phyloP scores from a whole-genome alignment of 2,888 invertebrate species.

The Microctonus hyperodae region DNA sequence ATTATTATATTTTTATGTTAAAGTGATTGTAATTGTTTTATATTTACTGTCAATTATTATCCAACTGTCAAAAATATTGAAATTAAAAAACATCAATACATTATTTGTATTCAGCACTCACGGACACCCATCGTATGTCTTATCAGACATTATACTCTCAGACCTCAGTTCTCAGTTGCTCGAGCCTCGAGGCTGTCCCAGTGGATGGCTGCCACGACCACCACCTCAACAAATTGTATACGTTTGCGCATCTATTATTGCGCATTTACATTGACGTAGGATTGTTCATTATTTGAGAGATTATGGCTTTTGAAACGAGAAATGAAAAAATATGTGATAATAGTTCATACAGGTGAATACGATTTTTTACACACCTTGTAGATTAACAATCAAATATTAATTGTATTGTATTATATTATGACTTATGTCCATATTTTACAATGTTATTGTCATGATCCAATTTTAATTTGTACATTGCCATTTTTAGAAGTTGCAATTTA shows the following conservation, averaged over 20 bases:
- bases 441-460: background rate
- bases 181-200: slow-evolving; percentile 38
- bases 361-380: background rate
- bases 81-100: slow-evolving; percentile 31
- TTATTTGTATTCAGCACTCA: slow-evolving; percentile 39
- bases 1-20: background rate
- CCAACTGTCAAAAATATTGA: slow-evolving; percentile 46
- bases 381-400: background rate
- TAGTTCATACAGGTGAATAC: background rate
- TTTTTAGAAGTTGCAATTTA: background rate
- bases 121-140: slow-evolving; percentile 51
- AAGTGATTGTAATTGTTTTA: background rate
- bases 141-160: slow-evolving; percentile 56
- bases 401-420: background rate
- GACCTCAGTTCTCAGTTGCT: background rate
- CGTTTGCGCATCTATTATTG: slow-evolving; percentile 42
- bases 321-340: too few species aligned
- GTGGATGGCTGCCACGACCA: slow-evolving; percentile 38
- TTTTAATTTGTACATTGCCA: background rate
- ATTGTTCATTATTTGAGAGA: slow-evolving; percentile 15
- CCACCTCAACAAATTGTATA: slow-evolving; percentile 31
- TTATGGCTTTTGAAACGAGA: background rate
- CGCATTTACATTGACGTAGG: slow-evolving; percentile 32
- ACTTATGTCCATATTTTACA: background rate
- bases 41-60: background rate